Evolutionary conservation across 2,797 vertebrate species (phyloP), one percentile per base, ranked within the genome.

Genomic region (Phoxinus dragarum): DNA sequence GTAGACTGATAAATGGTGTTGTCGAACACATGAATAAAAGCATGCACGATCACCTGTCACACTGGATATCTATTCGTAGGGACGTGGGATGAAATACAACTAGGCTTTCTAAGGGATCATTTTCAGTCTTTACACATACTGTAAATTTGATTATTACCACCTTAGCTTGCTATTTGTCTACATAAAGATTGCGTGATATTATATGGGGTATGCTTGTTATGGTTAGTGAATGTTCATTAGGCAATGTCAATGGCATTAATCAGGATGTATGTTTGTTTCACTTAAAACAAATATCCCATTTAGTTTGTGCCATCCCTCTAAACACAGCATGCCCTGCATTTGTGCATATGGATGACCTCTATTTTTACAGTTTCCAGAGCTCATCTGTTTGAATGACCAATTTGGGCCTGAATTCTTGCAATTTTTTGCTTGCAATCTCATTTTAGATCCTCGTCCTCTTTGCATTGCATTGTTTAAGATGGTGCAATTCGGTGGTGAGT

Each of bases 1-100:
- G 84, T 89, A 59, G 87, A 88, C 44, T 86, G 89, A 90, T 89
- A 91, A 88, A 90, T 89, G 79, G 88, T 90, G 90, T 88, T 88
- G 86, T 85, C 76, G 84, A 40, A 52, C 54, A 82, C 89, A 87
- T 17, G 74, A 47, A 31, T 4, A 61, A 40, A 75, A 34, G 47
- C 42, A 19, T 38, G 77, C 44, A 69, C 38, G 56, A 38, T 52
- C 82, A 54, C 72, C 72, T 71, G 79, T 40, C 67, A 71, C 54
- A 67, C 49, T 61, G 40, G 67, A 66, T n/a, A 27, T 66, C 14
- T 66, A 3, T 66, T 16, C 27, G 19, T 49, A 75, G 75, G 27
- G 17, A 69, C 38, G 44, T 36, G 11, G 36, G 34, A 77, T 8
- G 56, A 49, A 31, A 66, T 21, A 21, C 68, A 81, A 19, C 69